phyloP scores from a whole-genome alignment of 1,140 invertebrate species.

The Drosophila mayri region DNA sequence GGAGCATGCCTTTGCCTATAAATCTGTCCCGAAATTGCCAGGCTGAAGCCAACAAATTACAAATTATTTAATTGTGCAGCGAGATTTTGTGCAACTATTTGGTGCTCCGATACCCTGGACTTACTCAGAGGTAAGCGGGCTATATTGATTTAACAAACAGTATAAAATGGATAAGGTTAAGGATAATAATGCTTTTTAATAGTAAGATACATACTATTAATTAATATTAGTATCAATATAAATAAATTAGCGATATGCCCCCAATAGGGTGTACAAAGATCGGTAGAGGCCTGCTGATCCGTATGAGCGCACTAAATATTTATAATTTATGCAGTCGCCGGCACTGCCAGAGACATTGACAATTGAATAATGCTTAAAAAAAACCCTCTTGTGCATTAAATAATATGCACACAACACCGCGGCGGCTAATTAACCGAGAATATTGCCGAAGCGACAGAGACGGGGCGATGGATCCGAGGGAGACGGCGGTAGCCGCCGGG shows the following conservation, averaged over 20 bases:
- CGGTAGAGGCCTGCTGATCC: background rate
- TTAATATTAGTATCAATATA: no score
- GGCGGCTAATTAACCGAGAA: conserved; percentile 68
- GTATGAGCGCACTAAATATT: conserved; percentile 73
- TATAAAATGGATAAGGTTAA: background rate
- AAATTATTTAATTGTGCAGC: conserved; percentile 75
- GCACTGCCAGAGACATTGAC: conserved; percentile 45
- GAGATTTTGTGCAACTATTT: conserved; percentile 61
- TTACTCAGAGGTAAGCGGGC: background rate
- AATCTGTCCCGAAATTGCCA: conserved; percentile 62
- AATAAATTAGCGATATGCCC: no score
- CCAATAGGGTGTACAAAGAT: background rate
- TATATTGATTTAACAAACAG: background rate
- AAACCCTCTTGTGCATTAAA: conserved; percentile 28
- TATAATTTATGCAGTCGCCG: conserved; percentile 55
- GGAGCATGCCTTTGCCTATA: conserved; percentile 60
- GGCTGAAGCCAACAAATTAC: conserved; percentile 49
- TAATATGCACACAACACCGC: conserved; percentile 42
- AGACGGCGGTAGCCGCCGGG: conserved; percentile 9
- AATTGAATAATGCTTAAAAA: conserved; percentile 65
- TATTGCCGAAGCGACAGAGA: conserved; percentile 35
- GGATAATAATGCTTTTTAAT: background rate
- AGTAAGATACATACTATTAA: background rate
- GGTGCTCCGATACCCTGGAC: conserved; percentile 23
- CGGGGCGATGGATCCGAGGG: conserved; percentile 9